phyloP scores from a whole-genome alignment of 1,140 invertebrate species.

The Drosophila orena region DNA sequence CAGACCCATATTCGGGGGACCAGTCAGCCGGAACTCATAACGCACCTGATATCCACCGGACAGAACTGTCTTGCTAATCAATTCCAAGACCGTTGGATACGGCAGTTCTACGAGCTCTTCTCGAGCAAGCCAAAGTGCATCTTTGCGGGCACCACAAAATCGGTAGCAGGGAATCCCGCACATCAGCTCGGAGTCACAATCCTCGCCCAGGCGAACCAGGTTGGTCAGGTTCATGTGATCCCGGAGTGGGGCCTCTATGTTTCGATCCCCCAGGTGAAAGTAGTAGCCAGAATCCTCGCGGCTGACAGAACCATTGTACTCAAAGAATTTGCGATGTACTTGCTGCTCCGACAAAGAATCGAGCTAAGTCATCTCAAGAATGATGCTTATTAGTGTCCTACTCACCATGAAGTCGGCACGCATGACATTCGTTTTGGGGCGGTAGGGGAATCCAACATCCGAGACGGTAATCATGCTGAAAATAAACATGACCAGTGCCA shows the following conservation, averaged over 20 bases:
- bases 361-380: neutral
- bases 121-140: slow-evolving; percentile 53
- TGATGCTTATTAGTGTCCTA: accelerated
- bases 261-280: slow-evolving; percentile 90
- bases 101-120: slow-evolving; percentile 44
- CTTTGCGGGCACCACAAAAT: slow-evolving; percentile 19
- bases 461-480: slow-evolving; percentile 87
- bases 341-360: slow-evolving; percentile 84
- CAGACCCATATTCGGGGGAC: slow-evolving; percentile 90
- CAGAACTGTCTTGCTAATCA: slow-evolving; percentile 53
- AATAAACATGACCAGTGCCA: slow-evolving; percentile 84
- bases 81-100: slow-evolving; percentile 26
- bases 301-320: slow-evolving; percentile 85
- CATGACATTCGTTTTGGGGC: slow-evolving; percentile 88
- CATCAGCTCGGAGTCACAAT: slow-evolving; percentile 87
- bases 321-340: slow-evolving; percentile 87
- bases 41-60: slow-evolving; percentile 38
- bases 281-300: slow-evolving; percentile 88
- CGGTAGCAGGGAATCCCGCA: slow-evolving; percentile 90
- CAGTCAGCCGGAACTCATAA: slow-evolving; percentile 84
- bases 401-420: slow-evolving; percentile 89
- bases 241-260: slow-evolving; percentile 87
- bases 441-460: slow-evolving; percentile 92
- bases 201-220: slow-evolving; percentile 86
- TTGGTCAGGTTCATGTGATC: slow-evolving; percentile 84